phyloP scores from a whole-genome alignment of 2,113 vertebrate species.

The Myiopsitta monachus region DNA sequence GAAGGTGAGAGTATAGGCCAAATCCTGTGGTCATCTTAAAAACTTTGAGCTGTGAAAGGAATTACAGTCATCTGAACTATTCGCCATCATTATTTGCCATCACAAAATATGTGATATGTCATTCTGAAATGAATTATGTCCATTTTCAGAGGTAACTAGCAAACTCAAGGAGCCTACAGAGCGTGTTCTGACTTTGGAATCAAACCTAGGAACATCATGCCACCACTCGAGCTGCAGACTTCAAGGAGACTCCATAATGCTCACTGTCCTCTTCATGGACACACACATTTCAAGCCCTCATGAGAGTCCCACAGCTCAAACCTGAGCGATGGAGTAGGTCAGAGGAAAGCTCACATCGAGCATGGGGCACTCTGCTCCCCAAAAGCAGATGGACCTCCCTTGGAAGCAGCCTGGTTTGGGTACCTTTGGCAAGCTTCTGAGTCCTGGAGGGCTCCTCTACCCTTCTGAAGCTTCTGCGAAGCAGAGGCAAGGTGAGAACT shows the following conservation, averaged over 20 bases:
- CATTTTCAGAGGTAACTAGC: background rate
- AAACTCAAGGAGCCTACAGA: background rate
- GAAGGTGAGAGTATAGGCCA: background rate
- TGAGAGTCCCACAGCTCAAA: background rate
- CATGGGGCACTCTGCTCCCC: background rate
- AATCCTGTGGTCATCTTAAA: background rate
- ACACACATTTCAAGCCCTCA: background rate
- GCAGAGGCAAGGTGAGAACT: background rate
- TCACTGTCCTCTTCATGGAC: background rate
- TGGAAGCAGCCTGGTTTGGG: background rate
- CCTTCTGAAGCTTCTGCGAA: background rate
- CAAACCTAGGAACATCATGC: background rate
- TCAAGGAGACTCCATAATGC: background rate
- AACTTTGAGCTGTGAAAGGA: background rate
- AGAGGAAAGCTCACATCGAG: background rate
- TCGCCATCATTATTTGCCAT: background rate
- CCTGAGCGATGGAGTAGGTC: background rate
- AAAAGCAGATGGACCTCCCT: background rate
- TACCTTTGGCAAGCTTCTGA: background rate
- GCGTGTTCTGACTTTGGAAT: background rate
- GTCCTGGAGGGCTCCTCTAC: background rate
- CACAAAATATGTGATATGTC: too few species aligned
- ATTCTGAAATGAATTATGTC: background rate
- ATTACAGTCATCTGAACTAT: background rate
- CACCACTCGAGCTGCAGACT: background rate